Base-by-base conservation (phyloP, 2,888 invertebrate species). In the Ochropleura leucogaster region DNA sequence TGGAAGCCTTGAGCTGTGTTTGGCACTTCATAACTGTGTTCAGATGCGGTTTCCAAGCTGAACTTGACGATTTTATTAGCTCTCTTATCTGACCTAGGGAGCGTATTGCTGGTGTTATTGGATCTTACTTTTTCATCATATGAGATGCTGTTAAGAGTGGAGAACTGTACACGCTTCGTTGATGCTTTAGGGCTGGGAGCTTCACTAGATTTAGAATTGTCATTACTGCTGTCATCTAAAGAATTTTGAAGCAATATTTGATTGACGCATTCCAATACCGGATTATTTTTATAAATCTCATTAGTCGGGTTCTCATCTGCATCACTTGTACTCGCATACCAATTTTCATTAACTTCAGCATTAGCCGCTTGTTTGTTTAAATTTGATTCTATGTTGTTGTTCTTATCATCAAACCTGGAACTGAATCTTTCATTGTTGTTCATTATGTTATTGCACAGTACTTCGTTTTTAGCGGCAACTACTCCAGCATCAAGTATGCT, bases 201-300 rank as follows among this genome's bases (percentile, higher is more conserved):
- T 90, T 96, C 95, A 84, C 96, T 96, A 59, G 95, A 95, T 86
- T 96, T 95, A 12, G 96, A 95, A 85, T 94, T 95, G 80, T 96
- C 96, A 85, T 95, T 96, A 80, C 96, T 96, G 85, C 96, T 97
- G 77, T 96, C 97, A 80, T 97, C 97, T 91, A 97, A 95, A 40
- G 97, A 97, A 91, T 98, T 98, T 87, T 98, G 98, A 49, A 98
- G 93, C 57, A 98, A 94, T 87, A 98, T 98, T 94, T 98, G 98
- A 95, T 98, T 98, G 83, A 98, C 98, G 90, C 98, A 98, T 93
- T 98, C 98, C 68, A 98, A 93, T 10, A 98, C 98, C 1, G 98
- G 98, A 94, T 98, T 98, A 85, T 98, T 98, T 91, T 98, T 97
- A 85, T 98, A 98, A 85, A 97, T 97, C 90, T 97, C 97, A 89